Evolutionary conservation across 2,113 vertebrate genomes (phyloP), one percentile per base, ranked within the genome.

Genomic region (Syrrhaptes paradoxus): DNA sequence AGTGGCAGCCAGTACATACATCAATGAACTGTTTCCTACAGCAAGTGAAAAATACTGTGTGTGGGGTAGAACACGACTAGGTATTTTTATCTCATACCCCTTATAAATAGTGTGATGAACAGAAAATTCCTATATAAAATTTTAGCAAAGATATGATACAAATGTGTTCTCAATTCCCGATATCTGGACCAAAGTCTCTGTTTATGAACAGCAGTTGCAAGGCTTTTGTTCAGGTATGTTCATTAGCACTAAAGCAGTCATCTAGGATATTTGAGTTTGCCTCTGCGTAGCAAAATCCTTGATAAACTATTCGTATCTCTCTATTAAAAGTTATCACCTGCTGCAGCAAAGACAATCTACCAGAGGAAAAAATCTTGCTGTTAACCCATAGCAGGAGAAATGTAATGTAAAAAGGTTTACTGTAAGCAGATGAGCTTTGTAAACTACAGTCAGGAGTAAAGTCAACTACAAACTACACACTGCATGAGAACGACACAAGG

Each of bases 351-450:
- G 63, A 73, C 77, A 68, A 25, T 59, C 85, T 31, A 49, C 66
- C 81, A 71, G 38, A n/a, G 28, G 62, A 84, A 81, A 38, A 86
- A 63, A 55, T 26, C 51, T 20, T 41, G 36, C 67, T 41, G 74
- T 85, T 96, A 94, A 93, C 55, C 32, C 38, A 57, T 17, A 81
- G 41, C 25, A 63, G 88, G 68, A 93, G 26, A 78, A 88, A 81
- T 55, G 22, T 24, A n/a, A 84, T 21, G 17, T 48, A 82, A 82
- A 88, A 55, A 55, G 55, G 43, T 88, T 93, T 74, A 52, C 48
- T 54, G 45, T 31, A 38, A 54, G n/a, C 29, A 93, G 93, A 95
- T 59, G 54, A 95, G 57, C 77, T 85, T 51, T 66, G 59, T 29
- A 89, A 93, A 93, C 54, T 22, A 32, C 57, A 75, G 75, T 38